phyloP scores from a whole-genome alignment of 1,140 invertebrate species.

The Bactericera cockerelli region DNA sequence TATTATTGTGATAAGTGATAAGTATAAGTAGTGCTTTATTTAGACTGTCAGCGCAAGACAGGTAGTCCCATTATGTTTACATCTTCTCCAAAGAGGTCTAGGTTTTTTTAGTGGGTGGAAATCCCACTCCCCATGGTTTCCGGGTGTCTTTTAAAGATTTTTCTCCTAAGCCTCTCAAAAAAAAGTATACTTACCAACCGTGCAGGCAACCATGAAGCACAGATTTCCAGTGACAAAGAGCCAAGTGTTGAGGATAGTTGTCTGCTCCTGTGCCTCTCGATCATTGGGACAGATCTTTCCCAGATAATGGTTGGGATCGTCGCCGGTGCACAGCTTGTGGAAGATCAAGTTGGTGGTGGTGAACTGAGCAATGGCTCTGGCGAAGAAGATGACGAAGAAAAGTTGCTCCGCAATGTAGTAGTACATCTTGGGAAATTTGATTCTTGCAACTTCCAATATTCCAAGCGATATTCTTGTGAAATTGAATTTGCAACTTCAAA shows the following conservation, averaged over 20 bases:
- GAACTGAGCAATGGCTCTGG: background rate
- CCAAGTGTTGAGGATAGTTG: background rate
- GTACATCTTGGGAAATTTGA: background rate
- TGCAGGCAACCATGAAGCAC: background rate
- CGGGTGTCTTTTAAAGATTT: no score
- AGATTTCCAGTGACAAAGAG: background rate
- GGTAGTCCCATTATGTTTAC: no score
- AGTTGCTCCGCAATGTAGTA: slow-evolving; percentile 1
- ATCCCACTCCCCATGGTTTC: no score
- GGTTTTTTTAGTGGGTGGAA: no score
- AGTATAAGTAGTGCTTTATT: no score
- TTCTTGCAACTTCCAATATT: no score
- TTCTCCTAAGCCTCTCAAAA: no score
- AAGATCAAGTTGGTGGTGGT: background rate
- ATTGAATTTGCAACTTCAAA: no score
- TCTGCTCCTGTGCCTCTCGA: background rate
- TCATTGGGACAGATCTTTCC: background rate
- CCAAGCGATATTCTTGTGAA: no score
- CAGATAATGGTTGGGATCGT: background rate
- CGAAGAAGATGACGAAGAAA: background rate
- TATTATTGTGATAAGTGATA: no score
- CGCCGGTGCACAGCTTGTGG: background rate
- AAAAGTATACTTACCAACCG: background rate
- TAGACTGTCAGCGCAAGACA: no score
- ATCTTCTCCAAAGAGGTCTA: no score